phyloP scores from a whole-genome alignment of 2,113 vertebrate species.

The Chaenocephalus aceratus region DNA sequence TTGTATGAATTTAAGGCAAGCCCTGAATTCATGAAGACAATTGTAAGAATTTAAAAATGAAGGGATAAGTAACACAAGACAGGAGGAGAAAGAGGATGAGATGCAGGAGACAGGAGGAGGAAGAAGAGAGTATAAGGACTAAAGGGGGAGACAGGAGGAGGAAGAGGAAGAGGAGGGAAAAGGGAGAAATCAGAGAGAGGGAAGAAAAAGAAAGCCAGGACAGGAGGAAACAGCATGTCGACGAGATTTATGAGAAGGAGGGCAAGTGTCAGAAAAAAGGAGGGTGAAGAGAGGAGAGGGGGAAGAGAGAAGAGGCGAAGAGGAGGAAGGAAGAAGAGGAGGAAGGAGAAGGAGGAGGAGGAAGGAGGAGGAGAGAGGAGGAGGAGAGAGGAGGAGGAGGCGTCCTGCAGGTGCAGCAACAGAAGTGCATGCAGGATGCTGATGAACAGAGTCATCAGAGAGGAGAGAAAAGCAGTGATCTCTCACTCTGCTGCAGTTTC shows the following conservation, averaged over 20 bases:
- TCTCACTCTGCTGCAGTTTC: slow-evolving; percentile 29
- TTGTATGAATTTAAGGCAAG: neutral
- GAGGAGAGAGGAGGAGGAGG: slow-evolving; percentile 3
- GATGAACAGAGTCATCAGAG: slow-evolving; percentile 37
- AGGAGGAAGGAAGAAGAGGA: neutral
- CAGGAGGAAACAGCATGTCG: neutral
- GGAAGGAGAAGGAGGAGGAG: slow-evolving; percentile 2
- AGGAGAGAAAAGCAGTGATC: neutral
- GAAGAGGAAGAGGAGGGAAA: neutral
- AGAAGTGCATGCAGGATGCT: slow-evolving; percentile 37
- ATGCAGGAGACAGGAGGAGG: neutral
- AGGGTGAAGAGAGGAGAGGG: neutral
- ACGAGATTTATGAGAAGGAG: too few species aligned
- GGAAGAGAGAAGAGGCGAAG: too few species aligned
- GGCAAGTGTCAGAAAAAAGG: too few species aligned
- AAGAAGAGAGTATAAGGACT: too few species aligned
- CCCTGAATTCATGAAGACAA: neutral
- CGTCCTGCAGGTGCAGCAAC: slow-evolving; percentile 50
- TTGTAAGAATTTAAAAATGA: neutral
- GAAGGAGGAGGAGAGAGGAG: neutral
- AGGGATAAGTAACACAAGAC: neutral
- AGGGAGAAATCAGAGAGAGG: neutral
- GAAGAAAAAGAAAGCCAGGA: neutral
- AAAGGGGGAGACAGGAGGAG: too few species aligned
- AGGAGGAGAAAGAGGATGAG: neutral